phyloP scores from a whole-genome alignment of 2,113 vertebrate species.

The Fukomys damarensis region DNA sequence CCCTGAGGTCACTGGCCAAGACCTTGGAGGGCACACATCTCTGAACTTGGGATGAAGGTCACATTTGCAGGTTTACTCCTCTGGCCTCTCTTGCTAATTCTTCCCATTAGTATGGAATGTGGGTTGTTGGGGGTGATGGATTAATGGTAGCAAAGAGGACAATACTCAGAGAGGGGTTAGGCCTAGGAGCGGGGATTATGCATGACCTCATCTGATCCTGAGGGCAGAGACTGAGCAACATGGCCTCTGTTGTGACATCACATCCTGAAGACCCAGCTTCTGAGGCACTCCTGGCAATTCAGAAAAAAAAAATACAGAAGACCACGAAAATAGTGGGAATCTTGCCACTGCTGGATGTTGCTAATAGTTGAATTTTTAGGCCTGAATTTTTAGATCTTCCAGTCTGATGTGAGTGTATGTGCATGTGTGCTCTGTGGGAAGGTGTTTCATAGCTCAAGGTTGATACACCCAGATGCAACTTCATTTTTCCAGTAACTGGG shows the following conservation, averaged over 20 bases:
- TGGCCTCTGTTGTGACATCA: neutral
- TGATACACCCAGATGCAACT: neutral
- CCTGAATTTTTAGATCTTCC: neutral
- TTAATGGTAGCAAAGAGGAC: neutral
- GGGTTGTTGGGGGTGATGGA: neutral
- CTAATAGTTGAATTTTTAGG: neutral
- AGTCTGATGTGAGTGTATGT: neutral
- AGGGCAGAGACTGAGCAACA: neutral
- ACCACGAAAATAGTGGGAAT: neutral
- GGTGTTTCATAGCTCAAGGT: neutral
- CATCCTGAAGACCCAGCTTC: neutral
- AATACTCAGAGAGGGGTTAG: neutral
- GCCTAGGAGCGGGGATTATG: neutral
- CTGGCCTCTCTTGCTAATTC: neutral
- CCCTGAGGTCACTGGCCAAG: neutral
- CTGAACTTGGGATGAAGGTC: neutral
- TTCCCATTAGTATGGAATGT: neutral
- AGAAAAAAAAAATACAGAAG: conserved; percentile 1
- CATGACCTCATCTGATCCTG: neutral
- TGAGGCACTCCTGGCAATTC: neutral
- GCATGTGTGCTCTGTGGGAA: neutral
- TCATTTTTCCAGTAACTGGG: neutral
- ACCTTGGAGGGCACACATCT: neutral
- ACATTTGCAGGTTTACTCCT: neutral
- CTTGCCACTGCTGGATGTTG: neutral